These are phyloP conservation scores for Paguma larvata DNA, from an alignment of 2,797 vertebrate genomes.

Conservation along the genomic window DNA sequence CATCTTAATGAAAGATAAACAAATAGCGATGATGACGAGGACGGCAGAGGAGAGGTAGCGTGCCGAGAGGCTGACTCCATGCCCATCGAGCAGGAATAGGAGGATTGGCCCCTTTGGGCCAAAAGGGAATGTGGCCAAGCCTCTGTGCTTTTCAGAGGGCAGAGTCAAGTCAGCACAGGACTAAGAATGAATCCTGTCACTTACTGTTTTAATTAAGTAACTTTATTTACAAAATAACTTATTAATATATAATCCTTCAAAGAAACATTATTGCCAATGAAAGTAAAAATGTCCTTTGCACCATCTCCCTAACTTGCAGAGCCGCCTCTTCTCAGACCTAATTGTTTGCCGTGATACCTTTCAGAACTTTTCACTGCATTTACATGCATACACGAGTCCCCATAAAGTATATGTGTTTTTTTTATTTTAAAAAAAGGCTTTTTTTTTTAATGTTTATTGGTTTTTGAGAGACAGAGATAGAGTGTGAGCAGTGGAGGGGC, in stretches of 20 bases:
- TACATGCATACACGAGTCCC: neutral
- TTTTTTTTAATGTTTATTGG: too few species aligned
- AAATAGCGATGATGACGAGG: neutral
- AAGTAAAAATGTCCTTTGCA: neutral
- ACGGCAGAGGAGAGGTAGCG: neutral
- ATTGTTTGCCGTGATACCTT: neutral
- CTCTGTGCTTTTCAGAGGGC: neutral
- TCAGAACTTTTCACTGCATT: neutral
- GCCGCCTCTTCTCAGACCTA: neutral
- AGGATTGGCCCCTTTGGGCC: neutral
- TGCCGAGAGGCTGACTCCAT: neutral
- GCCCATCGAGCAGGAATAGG: neutral
- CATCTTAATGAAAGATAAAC: neutral
- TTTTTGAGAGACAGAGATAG: too few species aligned
- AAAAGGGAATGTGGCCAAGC: fast-evolving
- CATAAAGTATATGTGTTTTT: too few species aligned
- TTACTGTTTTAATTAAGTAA: neutral
- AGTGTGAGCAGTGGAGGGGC: too few species aligned
- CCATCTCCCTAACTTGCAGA: neutral
- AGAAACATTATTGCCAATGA: neutral
- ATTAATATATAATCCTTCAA: neutral
- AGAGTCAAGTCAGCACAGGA: neutral
- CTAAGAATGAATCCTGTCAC: neutral
- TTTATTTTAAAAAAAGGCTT: too few species aligned
- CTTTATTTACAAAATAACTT: neutral